These are phyloP conservation scores for Dolichotis patagonum DNA, from an alignment of 2,113 vertebrate genomes.

Conservation along the genomic window DNA sequence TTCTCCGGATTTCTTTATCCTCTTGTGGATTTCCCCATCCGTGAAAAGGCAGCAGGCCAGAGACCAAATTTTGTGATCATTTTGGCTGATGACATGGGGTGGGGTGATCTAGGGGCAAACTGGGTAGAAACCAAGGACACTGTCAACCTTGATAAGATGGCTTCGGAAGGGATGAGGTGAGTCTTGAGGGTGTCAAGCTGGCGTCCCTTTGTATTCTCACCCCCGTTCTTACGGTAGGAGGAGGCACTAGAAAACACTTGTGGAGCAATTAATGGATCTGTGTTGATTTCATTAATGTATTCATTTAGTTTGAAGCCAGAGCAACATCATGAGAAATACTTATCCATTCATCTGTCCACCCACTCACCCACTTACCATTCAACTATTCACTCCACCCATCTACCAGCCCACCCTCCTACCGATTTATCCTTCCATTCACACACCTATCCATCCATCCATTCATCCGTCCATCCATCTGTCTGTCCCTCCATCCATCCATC, in stretches of 20 bases:
- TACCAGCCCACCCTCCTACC: background rate
- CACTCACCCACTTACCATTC: background rate
- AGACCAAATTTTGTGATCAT: constrained; percentile 94
- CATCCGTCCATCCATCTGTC: too few relatives aligned
- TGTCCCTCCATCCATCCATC: background rate
- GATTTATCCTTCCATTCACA: background rate
- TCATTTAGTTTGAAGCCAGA: background rate
- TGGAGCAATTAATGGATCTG: background rate
- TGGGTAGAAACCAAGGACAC: constrained; percentile 88
- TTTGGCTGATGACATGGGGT: constrained; percentile 96
- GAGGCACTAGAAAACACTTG: background rate
- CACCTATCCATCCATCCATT: too few relatives aligned
- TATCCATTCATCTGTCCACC: too few relatives aligned
- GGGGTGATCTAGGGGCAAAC: constrained; percentile 96
- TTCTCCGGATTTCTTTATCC: constrained; percentile 84
- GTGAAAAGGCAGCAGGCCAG: constrained; percentile 26
- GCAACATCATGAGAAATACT: background rate
- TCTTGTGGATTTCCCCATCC: constrained; percentile 40
- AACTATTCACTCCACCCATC: too few relatives aligned
- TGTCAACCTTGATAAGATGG: constrained; percentile 91
- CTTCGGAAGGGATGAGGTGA: constrained; percentile 92
- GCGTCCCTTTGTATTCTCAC: background rate
- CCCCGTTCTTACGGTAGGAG: background rate
- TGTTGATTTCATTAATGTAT: background rate
- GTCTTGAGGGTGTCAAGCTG: background rate